Evolutionary conservation across 2,888 invertebrate genomes (phyloP).

Genomic region (Leucozona laternaria): DNA sequence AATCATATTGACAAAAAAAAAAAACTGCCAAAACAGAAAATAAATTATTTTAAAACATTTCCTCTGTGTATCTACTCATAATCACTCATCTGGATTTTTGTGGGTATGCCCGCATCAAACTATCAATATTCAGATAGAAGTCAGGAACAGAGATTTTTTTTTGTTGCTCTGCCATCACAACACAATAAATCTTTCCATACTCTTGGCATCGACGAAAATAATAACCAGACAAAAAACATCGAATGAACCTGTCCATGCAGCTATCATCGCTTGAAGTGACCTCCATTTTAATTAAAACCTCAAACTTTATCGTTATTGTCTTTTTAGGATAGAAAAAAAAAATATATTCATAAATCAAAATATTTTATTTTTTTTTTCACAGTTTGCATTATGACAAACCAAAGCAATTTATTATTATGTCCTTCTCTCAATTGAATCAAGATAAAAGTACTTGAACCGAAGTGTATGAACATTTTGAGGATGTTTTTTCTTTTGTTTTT

Average conservation of each 20-base stretch:
- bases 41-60: neutral
- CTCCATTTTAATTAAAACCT: neutral
- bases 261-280: conserved; percentile 23
- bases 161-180: neutral
- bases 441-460: neutral
- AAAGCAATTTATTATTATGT: neutral
- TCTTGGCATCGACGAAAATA: neutral
- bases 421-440: neutral
- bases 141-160: neutral
- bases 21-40: no score
- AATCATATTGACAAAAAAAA: no score
- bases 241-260: conserved; percentile 12
- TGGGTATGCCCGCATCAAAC: neutral
- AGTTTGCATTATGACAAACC: neutral
- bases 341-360: neutral
- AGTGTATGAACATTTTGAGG: neutral
- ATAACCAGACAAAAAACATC: neutral
- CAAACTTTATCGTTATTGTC: conserved; percentile 24
- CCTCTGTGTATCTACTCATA: neutral
- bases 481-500: no score
- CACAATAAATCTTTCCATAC: neutral
- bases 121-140: neutral
- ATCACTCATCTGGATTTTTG: neutral
- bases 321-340: neutral
- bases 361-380: no score